Conservation (phyloP, 2,888 invertebrate genomes). For the Rhogogaster chlorosoma region DNA sequence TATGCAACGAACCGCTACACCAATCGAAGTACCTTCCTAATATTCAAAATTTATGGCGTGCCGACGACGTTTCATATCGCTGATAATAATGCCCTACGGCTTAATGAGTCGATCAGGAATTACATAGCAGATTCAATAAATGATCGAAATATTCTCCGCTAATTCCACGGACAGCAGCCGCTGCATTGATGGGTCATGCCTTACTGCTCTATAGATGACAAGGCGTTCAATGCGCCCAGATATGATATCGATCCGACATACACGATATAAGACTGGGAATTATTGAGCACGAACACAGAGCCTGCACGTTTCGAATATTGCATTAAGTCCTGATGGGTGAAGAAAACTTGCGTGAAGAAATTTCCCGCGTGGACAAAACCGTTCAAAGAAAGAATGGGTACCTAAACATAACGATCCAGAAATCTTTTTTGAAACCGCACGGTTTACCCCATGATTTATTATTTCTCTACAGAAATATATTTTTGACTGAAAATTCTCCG, state of each 20-base stretch:
- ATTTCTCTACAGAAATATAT: slow-evolving; percentile 11
- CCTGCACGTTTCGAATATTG: slow-evolving; percentile 17
- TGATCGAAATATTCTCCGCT: slow-evolving; percentile 4
- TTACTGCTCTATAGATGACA: background rate
- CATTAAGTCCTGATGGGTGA: background rate
- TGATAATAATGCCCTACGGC: background rate
- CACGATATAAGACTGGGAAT: background rate
- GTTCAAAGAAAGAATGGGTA: background rate
- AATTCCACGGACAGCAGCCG: background rate
- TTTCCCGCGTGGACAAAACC: background rate
- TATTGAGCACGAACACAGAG: background rate
- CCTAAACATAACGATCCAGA: background rate
- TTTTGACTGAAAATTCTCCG: background rate
- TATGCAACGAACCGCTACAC: background rate
- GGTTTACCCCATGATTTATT: background rate
- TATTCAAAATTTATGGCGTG: background rate
- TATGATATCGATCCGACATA: slow-evolving; percentile 23
- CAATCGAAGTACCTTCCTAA: background rate
- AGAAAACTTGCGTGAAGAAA: background rate
- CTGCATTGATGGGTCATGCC: background rate
- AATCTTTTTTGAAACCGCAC: background rate
- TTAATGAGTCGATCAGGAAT: slow-evolving; percentile 2
- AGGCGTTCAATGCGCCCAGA: slow-evolving; percentile 15
- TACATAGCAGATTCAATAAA: background rate
- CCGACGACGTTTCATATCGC: background rate